These are phyloP conservation scores for Mesoligia furuncula DNA, from an alignment of 2,888 invertebrate genomes.

Conservation along the genomic window DNA sequence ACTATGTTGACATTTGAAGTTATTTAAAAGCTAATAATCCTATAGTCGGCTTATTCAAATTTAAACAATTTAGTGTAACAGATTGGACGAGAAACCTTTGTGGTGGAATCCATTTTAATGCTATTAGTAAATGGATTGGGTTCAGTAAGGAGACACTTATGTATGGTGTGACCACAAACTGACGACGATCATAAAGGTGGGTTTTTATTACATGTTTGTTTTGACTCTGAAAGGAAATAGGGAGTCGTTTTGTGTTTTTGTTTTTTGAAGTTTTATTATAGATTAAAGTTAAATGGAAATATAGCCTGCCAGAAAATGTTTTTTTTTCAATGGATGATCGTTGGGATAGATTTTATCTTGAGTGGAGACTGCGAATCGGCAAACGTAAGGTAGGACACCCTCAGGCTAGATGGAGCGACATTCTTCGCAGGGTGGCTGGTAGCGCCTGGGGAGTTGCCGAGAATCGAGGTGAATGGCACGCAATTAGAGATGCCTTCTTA, in stretches of 20 bases:
- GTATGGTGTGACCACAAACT: constrained; percentile 27
- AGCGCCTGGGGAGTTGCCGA: not conserved
- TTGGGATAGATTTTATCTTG: not conserved
- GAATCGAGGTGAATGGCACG: not conserved
- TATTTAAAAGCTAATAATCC: constrained; percentile 51
- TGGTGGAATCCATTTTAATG: constrained; percentile 77
- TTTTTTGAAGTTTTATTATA: not conserved
- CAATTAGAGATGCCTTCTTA: not conserved
- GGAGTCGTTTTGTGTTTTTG: not conserved
- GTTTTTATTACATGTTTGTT: constrained; percentile 27
- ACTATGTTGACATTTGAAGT: constrained; percentile 40
- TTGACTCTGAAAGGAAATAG: not conserved
- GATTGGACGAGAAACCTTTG: constrained; percentile 76
- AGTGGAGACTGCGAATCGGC: not conserved
- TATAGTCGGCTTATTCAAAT: constrained; percentile 58
- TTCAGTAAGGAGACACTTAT: constrained; percentile 59
- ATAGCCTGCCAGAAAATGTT: too few relatives aligned
- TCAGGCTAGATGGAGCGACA: not conserved
- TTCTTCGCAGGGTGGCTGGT: too few relatives aligned
- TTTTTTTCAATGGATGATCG: not conserved
- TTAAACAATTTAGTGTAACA: constrained; percentile 63
- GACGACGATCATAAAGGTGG: constrained; percentile 3
- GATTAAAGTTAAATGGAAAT: not conserved
- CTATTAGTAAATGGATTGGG: constrained; percentile 76
- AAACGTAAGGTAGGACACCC: not conserved